Percentiles rank a stretch among this genome's conserved stretches.
Evolutionary conservation across 2,888 invertebrate species (phyloP).

Genomic region (Ichneumon xanthorius): DNA sequence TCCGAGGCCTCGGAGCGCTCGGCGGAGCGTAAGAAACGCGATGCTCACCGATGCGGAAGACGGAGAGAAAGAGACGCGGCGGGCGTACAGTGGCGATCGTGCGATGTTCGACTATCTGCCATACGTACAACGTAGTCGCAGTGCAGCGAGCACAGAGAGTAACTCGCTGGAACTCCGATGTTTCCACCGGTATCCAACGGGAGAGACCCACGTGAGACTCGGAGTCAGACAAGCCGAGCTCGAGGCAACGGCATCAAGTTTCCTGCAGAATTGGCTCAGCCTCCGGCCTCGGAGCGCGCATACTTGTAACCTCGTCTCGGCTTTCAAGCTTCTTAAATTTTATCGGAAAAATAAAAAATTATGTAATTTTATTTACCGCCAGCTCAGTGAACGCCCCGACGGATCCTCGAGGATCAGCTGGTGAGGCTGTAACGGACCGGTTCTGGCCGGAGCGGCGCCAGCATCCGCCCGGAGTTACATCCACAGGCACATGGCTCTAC

Average conservation of each 20-base stretch:
- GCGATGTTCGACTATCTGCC: constrained; percentile 16
- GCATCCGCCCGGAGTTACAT: too few species aligned
- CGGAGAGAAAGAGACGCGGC: neutral
- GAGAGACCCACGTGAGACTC: neutral
- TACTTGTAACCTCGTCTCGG: neutral
- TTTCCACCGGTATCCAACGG: neutral
- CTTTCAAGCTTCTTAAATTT: neutral
- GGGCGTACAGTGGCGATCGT: constrained; percentile 15
- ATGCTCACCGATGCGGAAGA: constrained; percentile 31
- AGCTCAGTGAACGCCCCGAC: neutral
- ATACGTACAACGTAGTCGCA: neutral
- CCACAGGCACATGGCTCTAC: too few species aligned
- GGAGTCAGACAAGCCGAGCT: neutral
- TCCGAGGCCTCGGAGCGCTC: constrained; percentile 32
- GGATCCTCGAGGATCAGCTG: neutral
- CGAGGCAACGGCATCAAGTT: neutral
- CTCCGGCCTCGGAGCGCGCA: neutral
- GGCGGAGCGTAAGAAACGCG: constrained; percentile 41
- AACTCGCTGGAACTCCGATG: neutral
- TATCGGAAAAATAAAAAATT: too few species aligned
- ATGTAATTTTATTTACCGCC: too few species aligned
- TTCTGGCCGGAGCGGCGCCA: too few species aligned
- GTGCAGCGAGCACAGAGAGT: neutral
- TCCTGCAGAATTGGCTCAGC: neutral
- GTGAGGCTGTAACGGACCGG: too few species aligned